These are phyloP conservation scores for Cyclina sinensis DNA, from an alignment of 1,140 invertebrate genomes.

Conservation along the genomic window DNA sequence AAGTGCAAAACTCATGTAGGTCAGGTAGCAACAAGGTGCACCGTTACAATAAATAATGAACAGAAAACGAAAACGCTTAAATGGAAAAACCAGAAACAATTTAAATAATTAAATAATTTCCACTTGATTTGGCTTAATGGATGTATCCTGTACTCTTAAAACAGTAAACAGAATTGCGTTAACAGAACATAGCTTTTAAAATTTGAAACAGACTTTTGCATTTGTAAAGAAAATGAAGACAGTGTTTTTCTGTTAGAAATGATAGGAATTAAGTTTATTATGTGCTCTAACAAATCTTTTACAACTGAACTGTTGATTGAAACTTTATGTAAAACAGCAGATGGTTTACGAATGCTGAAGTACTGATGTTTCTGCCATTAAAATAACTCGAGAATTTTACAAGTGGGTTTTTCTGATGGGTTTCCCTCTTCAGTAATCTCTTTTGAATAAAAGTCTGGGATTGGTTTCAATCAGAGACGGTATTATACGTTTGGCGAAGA, in stretches of 20 bases:
- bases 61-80: no score
- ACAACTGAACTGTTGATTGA: not conserved
- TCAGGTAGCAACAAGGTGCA: no score
- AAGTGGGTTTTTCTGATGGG: not conserved
- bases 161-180: no score
- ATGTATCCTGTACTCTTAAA: no score
- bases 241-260: not conserved
- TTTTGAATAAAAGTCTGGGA: not conserved
- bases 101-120: no score
- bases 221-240: no score
- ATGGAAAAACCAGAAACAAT: no score
- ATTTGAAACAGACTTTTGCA: not conserved
- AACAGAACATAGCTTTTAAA: not conserved
- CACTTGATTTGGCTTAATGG: no score
- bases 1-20: no score
- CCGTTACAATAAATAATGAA: no score
- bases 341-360: not conserved
- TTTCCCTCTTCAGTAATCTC: not conserved
- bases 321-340: not conserved
- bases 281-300: not conserved
- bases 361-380: not conserved
- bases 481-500: not conserved
- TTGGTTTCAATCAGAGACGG: not conserved
- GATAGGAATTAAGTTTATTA: not conserved
- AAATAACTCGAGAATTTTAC: not conserved